phyloP scores from a whole-genome alignment of 30 jellyfish, hydroid and myxozoan species.

The Rhopilema esculentum region DNA sequence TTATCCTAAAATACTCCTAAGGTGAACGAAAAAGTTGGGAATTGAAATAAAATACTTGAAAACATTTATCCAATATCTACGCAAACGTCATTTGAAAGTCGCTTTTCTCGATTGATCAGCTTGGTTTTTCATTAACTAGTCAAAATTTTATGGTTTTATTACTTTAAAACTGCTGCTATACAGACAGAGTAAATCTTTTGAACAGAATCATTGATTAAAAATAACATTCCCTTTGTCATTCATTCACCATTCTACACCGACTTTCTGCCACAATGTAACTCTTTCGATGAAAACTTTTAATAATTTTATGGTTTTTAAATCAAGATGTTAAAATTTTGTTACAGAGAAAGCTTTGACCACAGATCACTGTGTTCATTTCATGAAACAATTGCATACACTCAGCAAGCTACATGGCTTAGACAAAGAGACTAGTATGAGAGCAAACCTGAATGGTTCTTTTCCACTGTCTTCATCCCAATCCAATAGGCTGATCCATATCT shows the following conservation, averaged over 20 bases:
- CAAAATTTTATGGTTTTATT: neutral
- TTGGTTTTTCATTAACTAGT: no score
- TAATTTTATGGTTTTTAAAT: neutral
- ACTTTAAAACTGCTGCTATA: neutral
- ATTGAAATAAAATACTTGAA: no score
- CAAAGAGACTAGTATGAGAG: constrained; percentile 4
- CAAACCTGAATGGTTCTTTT: constrained; percentile 76
- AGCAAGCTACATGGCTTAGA: neutral
- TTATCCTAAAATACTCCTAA: no score
- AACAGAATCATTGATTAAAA: neutral
- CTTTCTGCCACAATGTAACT: neutral
- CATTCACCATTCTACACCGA: neutral
- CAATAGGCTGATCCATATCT: constrained; percentile 76
- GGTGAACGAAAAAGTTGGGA: no score
- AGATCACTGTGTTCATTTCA: neutral
- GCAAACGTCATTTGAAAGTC: no score
- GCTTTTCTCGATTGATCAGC: no score
- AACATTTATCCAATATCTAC: no score
- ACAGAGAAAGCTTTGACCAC: neutral
- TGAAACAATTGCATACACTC: neutral
- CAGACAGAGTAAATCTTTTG: neutral
- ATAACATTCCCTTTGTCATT: neutral
- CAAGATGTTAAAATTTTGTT: neutral
- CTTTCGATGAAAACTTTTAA: neutral
- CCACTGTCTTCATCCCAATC: constrained; percentile 76